Evolutionary conservation across 2,888 invertebrate species (phyloP), one percentile per base, ranked within the genome.

Genomic region (Apoda limacodes): DNA sequence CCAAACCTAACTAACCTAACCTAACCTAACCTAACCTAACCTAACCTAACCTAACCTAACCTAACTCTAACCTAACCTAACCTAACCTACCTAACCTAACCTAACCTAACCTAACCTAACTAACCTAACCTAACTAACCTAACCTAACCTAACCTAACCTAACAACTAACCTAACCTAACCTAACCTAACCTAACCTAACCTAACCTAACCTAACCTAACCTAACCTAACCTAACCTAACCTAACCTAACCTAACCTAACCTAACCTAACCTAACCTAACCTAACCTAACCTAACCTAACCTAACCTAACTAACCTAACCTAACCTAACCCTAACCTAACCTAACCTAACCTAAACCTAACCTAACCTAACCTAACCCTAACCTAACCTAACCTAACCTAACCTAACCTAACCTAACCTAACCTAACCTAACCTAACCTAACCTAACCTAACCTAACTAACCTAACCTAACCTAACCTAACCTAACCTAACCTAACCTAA

Each of bases 231-330:
- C 40, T 40, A 40, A 40, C 37, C 37, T 40, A 40, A 41, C 40
- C 40, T 38, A 43, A 43, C 43, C 37, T 39, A 42, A 42, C 37
- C 39, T 39, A 42, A 42, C 39, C 39, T 42, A 42, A 42, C 39
- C 39, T 39, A 39, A 39, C 39, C 42, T 42, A 42, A 39, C 39
- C 39, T 42, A 42, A 39, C 42, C 39, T 39, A 39, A 39, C 39
- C 39, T 39, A 41, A 40, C 35, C 35, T 39, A 39, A 35, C 35
- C 35, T 33, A 33, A 39, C 35, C 35, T 35, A 35, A 39, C 35
- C 39, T 37, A 37, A 37, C 34, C 25, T 28, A 24, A 29, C 29
- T 10, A 12, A 32, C 32, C 30, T 35, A 28, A 35, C 28, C 27
- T 31, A 27, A 33, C 31, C 34, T 34, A 38, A 32, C 30, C 34